Evolutionary conservation across 2,888 invertebrate species (phyloP), one percentile per base, ranked within the genome.

Genomic region (Cosmopolites sordidus): DNA sequence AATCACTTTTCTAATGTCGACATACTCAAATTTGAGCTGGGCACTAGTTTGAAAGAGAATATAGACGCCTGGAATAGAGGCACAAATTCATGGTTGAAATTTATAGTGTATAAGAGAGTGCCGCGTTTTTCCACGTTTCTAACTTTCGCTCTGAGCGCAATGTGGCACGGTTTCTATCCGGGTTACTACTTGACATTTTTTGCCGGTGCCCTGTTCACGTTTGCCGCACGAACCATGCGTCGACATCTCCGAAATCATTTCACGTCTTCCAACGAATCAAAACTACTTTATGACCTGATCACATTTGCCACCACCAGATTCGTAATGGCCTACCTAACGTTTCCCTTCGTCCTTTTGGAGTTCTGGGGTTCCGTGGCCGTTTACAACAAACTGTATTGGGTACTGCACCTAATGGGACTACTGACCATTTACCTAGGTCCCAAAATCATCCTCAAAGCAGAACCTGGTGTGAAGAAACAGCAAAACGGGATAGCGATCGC

Each of bases 81-180:
- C 65, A 98, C 98, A 45, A 91, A 93, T 75, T 77, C 82, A 62
- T 99, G 98, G 98, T 78, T 98, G 54, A 83, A 97, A 48, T 82
- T 85, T 67, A 82, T 93, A 30, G 93, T 94, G 56, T 99, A 97
- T 75, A 91, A 92, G 65, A 83, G 98, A 64, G 84, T 86, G 17
- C 81, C 83, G 43, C 78, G 80, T 50, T 80, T 83, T 69, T 84
- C 87, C 60, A 91, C 92, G 14, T 69, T 89, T 14, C 78, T 60
- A 22, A 95, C 95, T 6, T 96, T 92, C 73, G 77, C 83, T 18
- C 79, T 95, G 56, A 94, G 94, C 39, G 96, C 97, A 15, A 73
- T 97, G 48, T 99, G 99, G 98, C 98, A 99, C 76, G 93, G 93
- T 61, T 93, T 92, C 75, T 89, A 92, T 75, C 92, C 92, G 11